Evolutionary conservation across 2,797 vertebrate species (phyloP).

Genomic region (Megalops cyprinoides): DNA sequence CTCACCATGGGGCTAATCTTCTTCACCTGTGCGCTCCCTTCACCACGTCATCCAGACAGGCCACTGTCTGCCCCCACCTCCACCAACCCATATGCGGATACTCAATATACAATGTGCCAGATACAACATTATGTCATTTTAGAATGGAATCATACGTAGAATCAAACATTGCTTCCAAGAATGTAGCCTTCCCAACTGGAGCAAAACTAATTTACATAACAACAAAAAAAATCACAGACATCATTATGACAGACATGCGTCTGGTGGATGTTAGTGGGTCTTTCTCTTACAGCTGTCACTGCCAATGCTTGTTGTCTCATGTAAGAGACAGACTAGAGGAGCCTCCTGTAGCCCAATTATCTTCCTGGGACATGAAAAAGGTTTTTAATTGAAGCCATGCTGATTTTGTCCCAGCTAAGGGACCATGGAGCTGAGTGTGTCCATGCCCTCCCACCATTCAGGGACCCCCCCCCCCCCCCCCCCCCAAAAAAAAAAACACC

Average conservation of each 20-base stretch:
- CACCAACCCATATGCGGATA: not conserved
- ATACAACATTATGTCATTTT: no score
- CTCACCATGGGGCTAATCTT: not conserved
- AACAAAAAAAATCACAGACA: not conserved
- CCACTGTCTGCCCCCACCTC: no score
- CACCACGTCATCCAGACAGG: no score
- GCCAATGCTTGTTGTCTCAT: not conserved
- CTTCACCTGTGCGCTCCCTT: not conserved
- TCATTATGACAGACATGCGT: constrained; percentile 2
- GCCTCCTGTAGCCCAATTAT: constrained; percentile 24
- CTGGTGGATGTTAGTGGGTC: not conserved
- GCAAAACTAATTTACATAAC: constrained; percentile 10
- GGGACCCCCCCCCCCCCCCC: not conserved
- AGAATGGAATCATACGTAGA: no score
- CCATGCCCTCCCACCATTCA: not conserved
- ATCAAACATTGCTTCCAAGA: no score
- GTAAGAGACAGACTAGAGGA: not conserved
- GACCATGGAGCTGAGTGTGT: not conserved
- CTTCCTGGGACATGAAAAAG: not conserved
- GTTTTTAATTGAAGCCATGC: not conserved
- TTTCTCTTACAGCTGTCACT: constrained; percentile 23
- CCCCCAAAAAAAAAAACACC: not conserved
- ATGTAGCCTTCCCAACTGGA: not conserved
- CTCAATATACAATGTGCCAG: not conserved
- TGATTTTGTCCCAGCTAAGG: not conserved